These are phyloP conservation scores for Coelogynopora nodosa DNA, from an alignment of 2,888 invertebrate species.

Conservation along the genomic window DNA sequence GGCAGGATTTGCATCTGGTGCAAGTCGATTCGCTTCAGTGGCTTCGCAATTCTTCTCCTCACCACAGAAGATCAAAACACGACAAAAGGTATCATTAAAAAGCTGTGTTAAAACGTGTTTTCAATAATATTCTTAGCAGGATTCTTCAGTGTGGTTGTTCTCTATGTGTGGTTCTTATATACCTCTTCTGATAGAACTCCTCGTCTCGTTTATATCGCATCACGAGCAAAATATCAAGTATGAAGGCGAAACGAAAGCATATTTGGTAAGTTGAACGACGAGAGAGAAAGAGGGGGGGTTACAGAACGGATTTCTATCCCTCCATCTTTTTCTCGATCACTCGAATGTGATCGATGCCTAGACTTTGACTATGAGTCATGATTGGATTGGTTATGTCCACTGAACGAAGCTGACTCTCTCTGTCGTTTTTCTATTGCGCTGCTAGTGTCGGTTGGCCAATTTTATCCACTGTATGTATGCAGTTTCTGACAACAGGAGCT, in stretches of 20 bases:
- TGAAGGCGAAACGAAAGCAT: background rate
- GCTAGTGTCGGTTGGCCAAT: background rate
- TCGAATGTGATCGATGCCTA: background rate
- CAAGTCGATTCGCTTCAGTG: background rate
- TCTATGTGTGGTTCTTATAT: too few species aligned
- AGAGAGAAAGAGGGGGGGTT: background rate
- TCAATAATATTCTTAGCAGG: too few species aligned
- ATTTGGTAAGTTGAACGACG: background rate
- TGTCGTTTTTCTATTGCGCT: too few species aligned
- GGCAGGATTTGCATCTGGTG: background rate
- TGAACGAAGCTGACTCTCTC: too few species aligned
- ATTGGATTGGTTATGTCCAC: background rate
- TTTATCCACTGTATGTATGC: background rate
- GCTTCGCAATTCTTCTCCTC: slow-evolving; percentile 8
- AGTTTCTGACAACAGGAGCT: background rate
- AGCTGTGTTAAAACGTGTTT: too few species aligned
- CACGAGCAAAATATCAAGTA: background rate
- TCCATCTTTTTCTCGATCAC: background rate
- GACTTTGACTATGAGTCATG: background rate
- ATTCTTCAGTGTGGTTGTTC: too few species aligned
- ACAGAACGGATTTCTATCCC: background rate
- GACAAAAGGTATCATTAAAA: background rate
- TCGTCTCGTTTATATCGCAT: background rate
- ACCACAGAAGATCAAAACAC: background rate
- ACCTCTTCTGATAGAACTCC: too few species aligned